These are phyloP conservation scores for Leptinotarsa rubiginosa DNA, from an alignment of 2,888 invertebrate genomes.

Conservation along the genomic window DNA sequence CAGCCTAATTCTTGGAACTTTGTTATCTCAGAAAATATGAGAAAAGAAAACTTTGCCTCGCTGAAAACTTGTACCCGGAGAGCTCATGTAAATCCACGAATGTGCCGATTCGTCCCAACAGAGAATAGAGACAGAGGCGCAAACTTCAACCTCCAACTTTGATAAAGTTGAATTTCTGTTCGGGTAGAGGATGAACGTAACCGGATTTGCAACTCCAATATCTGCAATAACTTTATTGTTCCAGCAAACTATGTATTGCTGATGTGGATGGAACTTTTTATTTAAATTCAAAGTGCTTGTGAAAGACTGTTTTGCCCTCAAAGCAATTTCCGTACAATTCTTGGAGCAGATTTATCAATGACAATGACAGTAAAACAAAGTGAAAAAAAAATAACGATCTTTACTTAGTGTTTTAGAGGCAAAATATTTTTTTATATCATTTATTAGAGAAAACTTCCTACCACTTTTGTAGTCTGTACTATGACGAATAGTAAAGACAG, in stretches of 20 bases:
- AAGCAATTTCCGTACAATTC: neutral
- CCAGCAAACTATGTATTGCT: constrained; percentile 40
- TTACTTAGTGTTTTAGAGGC: no score
- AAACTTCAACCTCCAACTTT: constrained; percentile 35
- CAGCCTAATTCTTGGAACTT: constrained; percentile 1
- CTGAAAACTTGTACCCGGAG: neutral
- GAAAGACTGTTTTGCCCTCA: neutral
- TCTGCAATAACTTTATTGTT: constrained; percentile 46
- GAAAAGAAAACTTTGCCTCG: neutral
- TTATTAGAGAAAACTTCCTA: no score
- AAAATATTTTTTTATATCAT: no score
- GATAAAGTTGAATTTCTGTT: constrained; percentile 34
- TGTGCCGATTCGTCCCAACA: constrained; percentile 25
- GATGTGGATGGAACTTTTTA: constrained; percentile 17
- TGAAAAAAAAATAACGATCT: no score
- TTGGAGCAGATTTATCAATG: no score
- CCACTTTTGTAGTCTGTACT: no score
- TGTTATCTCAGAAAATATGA: constrained; percentile 11
- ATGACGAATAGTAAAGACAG: no score
- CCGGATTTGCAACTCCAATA: constrained; percentile 46
- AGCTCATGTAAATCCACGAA: constrained; percentile 26
- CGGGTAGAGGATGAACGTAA: constrained; percentile 25
- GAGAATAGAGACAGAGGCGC: neutral
- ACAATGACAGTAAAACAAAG: no score
- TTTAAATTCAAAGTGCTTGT: neutral